phyloP scores from a whole-genome alignment of 2,113 vertebrate species.

The Aepyceros melampus region DNA sequence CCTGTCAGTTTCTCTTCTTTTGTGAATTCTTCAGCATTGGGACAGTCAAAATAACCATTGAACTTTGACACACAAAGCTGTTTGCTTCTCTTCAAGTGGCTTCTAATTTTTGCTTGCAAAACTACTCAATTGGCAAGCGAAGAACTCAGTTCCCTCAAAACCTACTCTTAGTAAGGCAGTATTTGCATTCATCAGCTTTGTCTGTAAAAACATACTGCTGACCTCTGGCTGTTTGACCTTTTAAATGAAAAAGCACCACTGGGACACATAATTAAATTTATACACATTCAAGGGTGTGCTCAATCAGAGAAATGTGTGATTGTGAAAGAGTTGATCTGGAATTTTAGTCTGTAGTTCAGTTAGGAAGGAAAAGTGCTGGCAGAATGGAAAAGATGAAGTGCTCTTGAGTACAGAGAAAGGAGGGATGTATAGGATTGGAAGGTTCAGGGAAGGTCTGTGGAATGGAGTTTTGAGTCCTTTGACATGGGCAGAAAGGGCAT shows the following conservation, averaged over 20 bases:
- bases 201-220: neutral
- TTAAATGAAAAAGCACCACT: neutral
- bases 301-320: neutral
- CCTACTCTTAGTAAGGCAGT: neutral
- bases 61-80: neutral
- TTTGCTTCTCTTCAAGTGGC: slow-evolving; percentile 6
- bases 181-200: neutral
- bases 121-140: neutral
- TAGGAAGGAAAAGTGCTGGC: neutral
- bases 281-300: neutral
- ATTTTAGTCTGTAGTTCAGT: neutral
- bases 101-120: neutral
- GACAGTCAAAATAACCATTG: neutral
- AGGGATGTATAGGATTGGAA: neutral
- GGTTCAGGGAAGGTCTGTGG: neutral
- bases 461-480: neutral
- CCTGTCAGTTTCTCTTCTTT: neutral
- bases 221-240: slow-evolving; percentile 35
- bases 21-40: neutral
- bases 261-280: neutral
- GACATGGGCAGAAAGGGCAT: neutral
- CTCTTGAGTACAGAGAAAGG: neutral
- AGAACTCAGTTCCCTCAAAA: neutral
- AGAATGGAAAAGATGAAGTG: neutral
- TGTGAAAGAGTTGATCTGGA: neutral